These are phyloP conservation scores for Himalopsyche kuldschensis DNA, from an alignment of 2,888 invertebrate species.

Conservation along the genomic window DNA sequence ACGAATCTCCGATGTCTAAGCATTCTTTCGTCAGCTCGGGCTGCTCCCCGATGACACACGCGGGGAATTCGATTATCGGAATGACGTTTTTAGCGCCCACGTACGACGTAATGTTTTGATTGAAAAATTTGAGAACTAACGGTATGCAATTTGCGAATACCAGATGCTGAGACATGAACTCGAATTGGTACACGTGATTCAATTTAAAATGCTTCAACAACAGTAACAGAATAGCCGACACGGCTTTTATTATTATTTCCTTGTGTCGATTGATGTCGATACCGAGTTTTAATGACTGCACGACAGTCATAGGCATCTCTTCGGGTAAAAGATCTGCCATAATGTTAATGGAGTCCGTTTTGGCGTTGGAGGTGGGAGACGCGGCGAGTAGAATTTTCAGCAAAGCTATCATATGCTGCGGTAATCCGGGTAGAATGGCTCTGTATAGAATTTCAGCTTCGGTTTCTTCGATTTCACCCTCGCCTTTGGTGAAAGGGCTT, in stretches of 20 bases:
- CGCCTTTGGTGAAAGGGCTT: slow-evolving; percentile 85
- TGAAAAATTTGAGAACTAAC: slow-evolving; percentile 96
- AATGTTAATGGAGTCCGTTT: slow-evolving; percentile 97
- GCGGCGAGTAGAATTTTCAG: slow-evolving; percentile 96
- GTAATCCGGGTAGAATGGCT: slow-evolving; percentile 93
- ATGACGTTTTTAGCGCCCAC: slow-evolving; percentile 93
- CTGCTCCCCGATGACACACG: slow-evolving; percentile 93
- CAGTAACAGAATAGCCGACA: slow-evolving; percentile 85
- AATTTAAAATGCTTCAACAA: slow-evolving; percentile 95
- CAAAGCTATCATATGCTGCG: slow-evolving; percentile 96
- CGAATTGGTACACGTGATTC: slow-evolving; percentile 98
- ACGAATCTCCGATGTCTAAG: slow-evolving; percentile 80
- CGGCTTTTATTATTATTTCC: slow-evolving; percentile 96
- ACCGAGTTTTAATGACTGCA: slow-evolving; percentile 92
- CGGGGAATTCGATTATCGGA: slow-evolving; percentile 92
- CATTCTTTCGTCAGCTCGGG: slow-evolving; percentile 91
- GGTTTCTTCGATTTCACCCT: slow-evolving; percentile 76
- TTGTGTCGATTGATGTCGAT: slow-evolving; percentile 98
- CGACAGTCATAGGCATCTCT: slow-evolving; percentile 95
- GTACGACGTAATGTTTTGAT: slow-evolving; percentile 95
- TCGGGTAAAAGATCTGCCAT: slow-evolving; percentile 97
- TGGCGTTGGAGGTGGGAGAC: slow-evolving; percentile 98
- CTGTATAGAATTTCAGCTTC: slow-evolving; percentile 89
- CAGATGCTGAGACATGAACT: slow-evolving; percentile 97
- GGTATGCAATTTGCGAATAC: slow-evolving; percentile 99